Evolutionary conservation across 1,140 invertebrate species (phyloP).

Genomic region (Ctenoplectra terminalis): DNA sequence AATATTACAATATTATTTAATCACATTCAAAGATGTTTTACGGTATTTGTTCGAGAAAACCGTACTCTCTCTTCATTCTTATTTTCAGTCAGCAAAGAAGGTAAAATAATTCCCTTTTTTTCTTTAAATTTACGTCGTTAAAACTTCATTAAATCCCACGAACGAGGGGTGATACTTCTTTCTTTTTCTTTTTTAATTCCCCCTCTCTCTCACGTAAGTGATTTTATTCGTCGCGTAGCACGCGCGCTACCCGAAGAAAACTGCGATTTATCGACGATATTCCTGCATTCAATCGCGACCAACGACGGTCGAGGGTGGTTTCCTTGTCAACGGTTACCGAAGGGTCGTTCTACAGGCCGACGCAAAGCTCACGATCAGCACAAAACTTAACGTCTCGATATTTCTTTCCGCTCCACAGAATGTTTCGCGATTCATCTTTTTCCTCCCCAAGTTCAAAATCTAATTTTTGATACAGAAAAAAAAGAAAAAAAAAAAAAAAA

Average conservation of each 20-base stretch:
- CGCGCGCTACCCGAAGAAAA: constrained; percentile 10
- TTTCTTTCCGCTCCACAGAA: not conserved
- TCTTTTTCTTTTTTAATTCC: not conserved
- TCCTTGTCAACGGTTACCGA: constrained; percentile 11
- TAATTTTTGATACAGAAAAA: no score
- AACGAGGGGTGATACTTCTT: not conserved
- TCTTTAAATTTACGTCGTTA: not conserved
- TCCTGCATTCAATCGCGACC: not conserved
- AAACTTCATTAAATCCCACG: not conserved
- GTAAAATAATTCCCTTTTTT: not conserved
- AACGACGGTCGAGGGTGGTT: constrained; percentile 10
- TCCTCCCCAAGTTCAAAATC: no score
- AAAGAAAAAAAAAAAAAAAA: no score
- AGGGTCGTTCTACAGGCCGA: not conserved
- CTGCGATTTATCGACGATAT: constrained; percentile 23
- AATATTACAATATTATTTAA: no score
- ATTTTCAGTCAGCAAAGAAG: no score
- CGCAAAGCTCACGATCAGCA: not conserved
- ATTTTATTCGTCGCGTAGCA: constrained; percentile 10
- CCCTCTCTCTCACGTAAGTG: not conserved
- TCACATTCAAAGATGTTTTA: no score
- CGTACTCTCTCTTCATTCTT: no score
- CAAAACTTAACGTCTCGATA: not conserved
- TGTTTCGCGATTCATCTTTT: not conserved
- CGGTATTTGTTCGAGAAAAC: no score